phyloP scores from a whole-genome alignment of 2,797 vertebrate species.

The Gymnopithys bicolor region DNA sequence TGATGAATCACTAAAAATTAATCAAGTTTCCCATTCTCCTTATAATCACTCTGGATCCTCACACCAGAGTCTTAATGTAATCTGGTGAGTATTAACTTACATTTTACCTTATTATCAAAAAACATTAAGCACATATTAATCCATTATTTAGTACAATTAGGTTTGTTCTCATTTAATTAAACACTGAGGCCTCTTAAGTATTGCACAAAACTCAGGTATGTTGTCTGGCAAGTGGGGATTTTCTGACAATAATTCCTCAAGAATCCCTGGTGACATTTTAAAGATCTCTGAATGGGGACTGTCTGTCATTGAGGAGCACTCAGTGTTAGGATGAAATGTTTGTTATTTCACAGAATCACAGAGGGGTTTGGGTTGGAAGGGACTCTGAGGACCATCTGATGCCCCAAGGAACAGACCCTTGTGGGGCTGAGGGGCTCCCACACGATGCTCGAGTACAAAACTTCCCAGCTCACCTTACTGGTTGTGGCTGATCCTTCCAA shows the following conservation, averaged over 20 bases:
- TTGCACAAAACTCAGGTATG: not conserved
- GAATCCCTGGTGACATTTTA: not conserved
- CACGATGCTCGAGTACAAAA: not conserved
- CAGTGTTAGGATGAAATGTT: not conserved
- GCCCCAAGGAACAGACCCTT: not conserved
- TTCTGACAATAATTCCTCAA: not conserved
- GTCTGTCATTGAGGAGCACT: not conserved
- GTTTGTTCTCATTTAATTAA: conserved; percentile 13
- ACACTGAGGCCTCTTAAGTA: not conserved
- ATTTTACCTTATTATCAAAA: not conserved
- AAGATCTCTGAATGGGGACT: not conserved
- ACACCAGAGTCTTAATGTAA: not conserved
- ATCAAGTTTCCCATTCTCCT: not conserved
- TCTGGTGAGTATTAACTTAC: not conserved
- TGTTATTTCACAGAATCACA: not conserved
- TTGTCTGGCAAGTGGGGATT: not conserved
- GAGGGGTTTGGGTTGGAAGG: not conserved
- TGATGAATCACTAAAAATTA: not conserved
- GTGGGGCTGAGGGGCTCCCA: not conserved
- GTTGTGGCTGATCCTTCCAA: not conserved
- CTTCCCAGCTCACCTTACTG: not conserved
- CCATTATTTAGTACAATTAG: not conserved
- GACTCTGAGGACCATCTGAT: not conserved
- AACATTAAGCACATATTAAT: not conserved
- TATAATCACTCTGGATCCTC: not conserved